Percentiles rank a stretch among this genome's conserved stretches.
These are phyloP conservation scores for Helostoma temminkii DNA, from an alignment of 2,797 vertebrate species.

Conservation along the genomic window DNA sequence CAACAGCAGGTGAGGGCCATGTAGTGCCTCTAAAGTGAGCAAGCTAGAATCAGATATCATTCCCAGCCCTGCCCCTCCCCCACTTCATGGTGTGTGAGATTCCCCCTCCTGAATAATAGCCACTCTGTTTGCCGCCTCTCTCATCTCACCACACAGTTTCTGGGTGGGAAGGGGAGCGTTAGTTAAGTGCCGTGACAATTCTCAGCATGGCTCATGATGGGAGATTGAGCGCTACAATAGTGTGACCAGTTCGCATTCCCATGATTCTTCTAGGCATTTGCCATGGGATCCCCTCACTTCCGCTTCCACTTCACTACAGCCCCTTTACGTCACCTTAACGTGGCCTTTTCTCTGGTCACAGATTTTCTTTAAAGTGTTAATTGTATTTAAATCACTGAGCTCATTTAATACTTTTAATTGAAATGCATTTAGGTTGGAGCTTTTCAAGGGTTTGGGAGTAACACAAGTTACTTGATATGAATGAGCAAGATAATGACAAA, in stretches of 20 bases:
- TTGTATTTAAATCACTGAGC: conserved; percentile 9
- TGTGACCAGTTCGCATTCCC: conserved; percentile 79
- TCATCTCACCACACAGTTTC: conserved; percentile 40
- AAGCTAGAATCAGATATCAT: conserved; percentile 66
- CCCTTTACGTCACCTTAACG: conserved; percentile 48
- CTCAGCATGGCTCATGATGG: conserved; percentile 77
- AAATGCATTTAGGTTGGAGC: conserved; percentile 33
- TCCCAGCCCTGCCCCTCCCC: conserved; percentile 53
- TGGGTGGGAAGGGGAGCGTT: conserved; percentile 47
- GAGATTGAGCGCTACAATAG: conserved; percentile 72
- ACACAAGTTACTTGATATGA: conserved; percentile 48
- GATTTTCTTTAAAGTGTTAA: conserved; percentile 15
- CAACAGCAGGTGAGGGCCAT: conserved; percentile 13
- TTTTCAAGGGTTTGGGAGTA: background rate
- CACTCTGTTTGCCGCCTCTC: conserved; percentile 62
- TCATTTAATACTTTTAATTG: conserved; percentile 37
- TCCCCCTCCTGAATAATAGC: conserved; percentile 73
- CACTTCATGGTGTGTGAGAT: conserved; percentile 62
- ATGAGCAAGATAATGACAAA: conserved; percentile 48
- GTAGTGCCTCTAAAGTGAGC: conserved; percentile 40
- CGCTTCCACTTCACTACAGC: too few relatives aligned
- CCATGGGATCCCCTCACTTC: conserved; percentile 73
- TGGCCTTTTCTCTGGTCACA: conserved; percentile 36
- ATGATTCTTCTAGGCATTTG: conserved; percentile 68
- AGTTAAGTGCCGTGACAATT: conserved; percentile 80